phyloP scores from a whole-genome alignment of 2,113 vertebrate species.

The Cochlearius cochlearius region DNA sequence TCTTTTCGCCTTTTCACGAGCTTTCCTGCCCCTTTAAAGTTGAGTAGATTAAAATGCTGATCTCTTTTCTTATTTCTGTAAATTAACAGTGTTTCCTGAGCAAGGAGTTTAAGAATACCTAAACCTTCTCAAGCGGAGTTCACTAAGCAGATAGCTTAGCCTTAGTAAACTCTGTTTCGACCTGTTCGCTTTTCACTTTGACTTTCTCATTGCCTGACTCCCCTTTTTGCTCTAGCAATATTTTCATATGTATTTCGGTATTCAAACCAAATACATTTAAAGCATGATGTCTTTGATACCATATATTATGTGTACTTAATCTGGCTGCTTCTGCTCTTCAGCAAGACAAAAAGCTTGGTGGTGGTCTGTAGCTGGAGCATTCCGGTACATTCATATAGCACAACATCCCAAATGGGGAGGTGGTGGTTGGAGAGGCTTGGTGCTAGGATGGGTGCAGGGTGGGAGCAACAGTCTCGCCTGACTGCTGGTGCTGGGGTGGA shows the following conservation, averaged over 20 bases:
- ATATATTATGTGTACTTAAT: neutral
- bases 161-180: neutral
- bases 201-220: neutral
- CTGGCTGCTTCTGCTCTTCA: neutral
- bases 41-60: neutral
- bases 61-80: neutral
- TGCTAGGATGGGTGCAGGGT: neutral
- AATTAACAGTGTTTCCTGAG: neutral
- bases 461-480: neutral
- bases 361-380: neutral
- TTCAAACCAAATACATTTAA: neutral
- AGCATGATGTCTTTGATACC: neutral
- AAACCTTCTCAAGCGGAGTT: neutral
- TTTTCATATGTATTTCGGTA: neutral
- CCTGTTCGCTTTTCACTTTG: neutral
- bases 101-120: neutral
- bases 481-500: neutral
- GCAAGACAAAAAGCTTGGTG: neutral
- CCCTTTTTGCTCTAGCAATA: neutral
- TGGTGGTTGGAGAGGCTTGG: neutral
- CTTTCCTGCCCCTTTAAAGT: neutral
- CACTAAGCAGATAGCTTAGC: neutral
- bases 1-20: neutral
- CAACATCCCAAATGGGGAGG: neutral
- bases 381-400: rapidly evolving